A percentile compares a stretch with the other conserved stretches of the same genome.
Conservation (phyloP, 2,888 invertebrate genomes). For the Nomada goodeniana region DNA sequence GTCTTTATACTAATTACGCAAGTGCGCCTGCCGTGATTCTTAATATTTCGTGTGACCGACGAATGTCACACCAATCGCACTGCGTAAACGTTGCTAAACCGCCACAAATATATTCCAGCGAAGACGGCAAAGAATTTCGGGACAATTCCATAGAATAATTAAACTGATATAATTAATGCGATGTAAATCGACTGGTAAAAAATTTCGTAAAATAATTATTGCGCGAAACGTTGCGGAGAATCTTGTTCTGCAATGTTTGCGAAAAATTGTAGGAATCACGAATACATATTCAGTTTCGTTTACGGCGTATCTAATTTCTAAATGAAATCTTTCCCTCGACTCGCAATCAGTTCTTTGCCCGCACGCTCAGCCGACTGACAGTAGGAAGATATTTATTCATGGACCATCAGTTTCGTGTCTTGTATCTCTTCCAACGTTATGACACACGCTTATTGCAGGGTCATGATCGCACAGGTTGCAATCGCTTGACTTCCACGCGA, state of each 20-base stretch:
- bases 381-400: constrained; percentile 52
- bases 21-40: background rate
- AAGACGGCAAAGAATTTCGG: background rate
- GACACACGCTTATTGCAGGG: constrained; percentile 52
- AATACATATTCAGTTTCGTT: background rate
- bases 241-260: background rate
- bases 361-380: constrained; percentile 19
- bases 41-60: background rate
- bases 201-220: background rate
- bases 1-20: background rate
- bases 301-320: constrained; percentile 1
- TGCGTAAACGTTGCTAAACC: background rate
- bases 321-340: constrained; percentile 26
- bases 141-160: too few species aligned
- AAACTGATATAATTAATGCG: too few species aligned
- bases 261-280: background rate
- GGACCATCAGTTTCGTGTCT: constrained; percentile 50
- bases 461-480: constrained; percentile 51
- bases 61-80: background rate
- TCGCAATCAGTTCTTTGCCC: constrained; percentile 31
- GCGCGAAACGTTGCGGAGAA: background rate
- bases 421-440: constrained; percentile 41
- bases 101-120: too few species aligned
- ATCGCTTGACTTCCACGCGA: constrained; percentile 29
- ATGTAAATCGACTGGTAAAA: too few species aligned